A percentile compares a stretch with the other conserved stretches of the same genome.
phyloP scores from a whole-genome alignment of 2,888 invertebrate species.

The Boloria selene region DNA sequence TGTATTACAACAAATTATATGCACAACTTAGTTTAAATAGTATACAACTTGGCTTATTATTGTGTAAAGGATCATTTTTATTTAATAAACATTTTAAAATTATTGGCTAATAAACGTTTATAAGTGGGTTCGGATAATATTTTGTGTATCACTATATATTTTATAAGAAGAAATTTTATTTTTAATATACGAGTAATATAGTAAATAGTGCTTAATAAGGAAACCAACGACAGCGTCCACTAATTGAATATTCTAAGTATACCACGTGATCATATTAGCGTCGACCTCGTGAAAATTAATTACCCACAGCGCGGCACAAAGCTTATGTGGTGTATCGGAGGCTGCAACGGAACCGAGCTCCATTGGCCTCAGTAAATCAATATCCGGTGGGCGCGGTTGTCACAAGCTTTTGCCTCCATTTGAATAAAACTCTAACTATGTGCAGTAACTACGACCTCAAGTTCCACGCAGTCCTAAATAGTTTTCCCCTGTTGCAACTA shows the following conservation, averaged over 20 bases:
- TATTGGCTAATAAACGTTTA: too few relatives aligned
- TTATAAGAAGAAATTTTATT: not conserved
- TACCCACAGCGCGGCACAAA: constrained; percentile 60
- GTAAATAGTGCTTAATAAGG: not conserved
- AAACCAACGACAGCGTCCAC: constrained; percentile 1
- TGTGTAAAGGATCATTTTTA: too few relatives aligned
- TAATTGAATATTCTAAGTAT: constrained; percentile 32
- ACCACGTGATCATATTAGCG: constrained; percentile 32
- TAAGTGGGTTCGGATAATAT: too few relatives aligned
- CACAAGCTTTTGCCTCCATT: constrained; percentile 49
- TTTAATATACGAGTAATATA: not conserved
- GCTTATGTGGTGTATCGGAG: constrained; percentile 57
- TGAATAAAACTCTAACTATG: constrained; percentile 47
- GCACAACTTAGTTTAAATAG: too few relatives aligned
- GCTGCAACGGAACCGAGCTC: constrained; percentile 61
- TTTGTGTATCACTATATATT: not conserved
- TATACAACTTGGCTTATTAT: too few relatives aligned
- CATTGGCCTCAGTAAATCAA: constrained; percentile 74
- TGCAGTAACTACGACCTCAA: constrained; percentile 51
- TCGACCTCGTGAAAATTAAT: constrained; percentile 60
- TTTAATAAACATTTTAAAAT: too few relatives aligned
- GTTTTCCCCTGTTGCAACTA: constrained; percentile 32
- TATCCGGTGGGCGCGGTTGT: constrained; percentile 70
- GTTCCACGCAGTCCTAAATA: constrained; percentile 40
- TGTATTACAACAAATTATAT: too few relatives aligned